Evolutionary conservation across 2,113 vertebrate genomes (phyloP).

Genomic region (Phrynosoma blainvillii): DNA sequence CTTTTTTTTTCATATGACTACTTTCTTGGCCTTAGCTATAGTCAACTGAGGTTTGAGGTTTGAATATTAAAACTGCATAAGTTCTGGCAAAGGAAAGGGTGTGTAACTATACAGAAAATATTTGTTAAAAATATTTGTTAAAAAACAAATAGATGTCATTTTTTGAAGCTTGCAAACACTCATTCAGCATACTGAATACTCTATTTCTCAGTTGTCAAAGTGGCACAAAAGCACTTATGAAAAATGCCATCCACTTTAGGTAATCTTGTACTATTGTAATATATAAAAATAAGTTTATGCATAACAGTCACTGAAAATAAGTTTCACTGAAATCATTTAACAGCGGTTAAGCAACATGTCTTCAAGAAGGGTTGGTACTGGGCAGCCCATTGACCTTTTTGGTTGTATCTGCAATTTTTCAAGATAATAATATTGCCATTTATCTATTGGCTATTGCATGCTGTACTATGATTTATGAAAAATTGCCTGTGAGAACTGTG

Average conservation of each 20-base stretch:
- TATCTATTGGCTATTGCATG: neutral
- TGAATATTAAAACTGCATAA: constrained; percentile 28
- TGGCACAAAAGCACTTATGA: neutral
- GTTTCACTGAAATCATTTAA: constrained; percentile 2
- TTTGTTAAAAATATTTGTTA: neutral
- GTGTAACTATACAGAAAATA: fast-evolving
- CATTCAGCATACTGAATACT: neutral
- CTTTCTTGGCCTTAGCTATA: neutral
- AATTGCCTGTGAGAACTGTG: neutral
- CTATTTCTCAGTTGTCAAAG: neutral
- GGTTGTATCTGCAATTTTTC: neutral
- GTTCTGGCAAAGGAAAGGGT: neutral
- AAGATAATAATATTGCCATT: neutral
- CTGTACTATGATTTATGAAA: neutral
- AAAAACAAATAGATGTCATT: neutral
- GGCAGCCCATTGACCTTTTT: neutral
- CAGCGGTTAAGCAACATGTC: neutral
- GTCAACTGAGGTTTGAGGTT: neutral
- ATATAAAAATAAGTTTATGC: neutral
- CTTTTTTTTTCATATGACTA: neutral
- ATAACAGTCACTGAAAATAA: neutral
- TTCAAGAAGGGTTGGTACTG: neutral
- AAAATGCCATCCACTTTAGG: neutral
- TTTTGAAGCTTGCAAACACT: neutral
- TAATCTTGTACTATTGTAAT: neutral